These are phyloP conservation scores for Meghimatium bilineatum DNA, from an alignment of 2,888 invertebrate species.

Conservation along the genomic window DNA sequence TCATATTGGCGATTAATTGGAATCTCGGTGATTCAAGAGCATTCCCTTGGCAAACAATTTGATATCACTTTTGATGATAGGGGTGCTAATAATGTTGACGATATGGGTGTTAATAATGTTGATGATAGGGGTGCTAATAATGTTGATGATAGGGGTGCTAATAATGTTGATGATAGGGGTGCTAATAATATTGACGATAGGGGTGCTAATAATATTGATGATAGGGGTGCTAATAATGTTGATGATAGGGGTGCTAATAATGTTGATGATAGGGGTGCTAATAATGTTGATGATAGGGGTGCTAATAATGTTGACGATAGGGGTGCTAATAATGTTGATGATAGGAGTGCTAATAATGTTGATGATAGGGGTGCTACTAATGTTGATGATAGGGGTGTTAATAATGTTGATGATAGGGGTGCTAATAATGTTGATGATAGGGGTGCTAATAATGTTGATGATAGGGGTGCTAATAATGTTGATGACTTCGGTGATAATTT, in stretches of 20 bases:
- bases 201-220: too few species aligned
- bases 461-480: background rate
- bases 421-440: background rate
- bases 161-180: background rate
- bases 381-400: background rate
- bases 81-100: background rate
- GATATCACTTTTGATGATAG: background rate
- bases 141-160: background rate
- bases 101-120: background rate
- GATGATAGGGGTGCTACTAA: background rate
- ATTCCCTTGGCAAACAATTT: too few species aligned
- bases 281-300: background rate
- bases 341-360: background rate
- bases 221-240: background rate
- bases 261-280: background rate
- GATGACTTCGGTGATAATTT: background rate
- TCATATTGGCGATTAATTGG: too few species aligned
- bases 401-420: background rate
- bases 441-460: background rate
- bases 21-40: too few species aligned
- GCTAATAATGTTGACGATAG: background rate
- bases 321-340: background rate
- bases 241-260: background rate
- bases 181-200: too few species aligned
- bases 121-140: background rate